Evolutionary conservation across 1,140 invertebrate genomes (phyloP).

Genomic region (Lerema accius): DNA sequence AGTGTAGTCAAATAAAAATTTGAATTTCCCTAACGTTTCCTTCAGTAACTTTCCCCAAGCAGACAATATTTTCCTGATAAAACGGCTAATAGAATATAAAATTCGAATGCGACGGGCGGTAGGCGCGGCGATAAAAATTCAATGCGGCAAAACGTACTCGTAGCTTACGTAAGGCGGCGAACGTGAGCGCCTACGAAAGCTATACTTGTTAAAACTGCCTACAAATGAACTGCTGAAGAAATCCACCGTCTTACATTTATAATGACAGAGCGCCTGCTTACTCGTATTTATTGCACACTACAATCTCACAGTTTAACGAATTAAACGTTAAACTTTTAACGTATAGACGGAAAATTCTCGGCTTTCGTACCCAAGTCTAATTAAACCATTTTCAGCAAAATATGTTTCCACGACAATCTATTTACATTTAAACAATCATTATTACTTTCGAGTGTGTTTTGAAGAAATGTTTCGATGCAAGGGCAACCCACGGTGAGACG

Average conservation of each 20-base stretch:
- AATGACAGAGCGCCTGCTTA: not conserved
- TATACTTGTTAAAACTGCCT: constrained; percentile 13
- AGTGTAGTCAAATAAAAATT: constrained; percentile 10
- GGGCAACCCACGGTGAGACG: not conserved
- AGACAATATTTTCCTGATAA: constrained; percentile 47
- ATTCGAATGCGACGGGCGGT: constrained; percentile 48
- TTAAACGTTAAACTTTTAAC: no score
- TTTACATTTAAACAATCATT: not conserved
- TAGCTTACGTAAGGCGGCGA: constrained; percentile 61
- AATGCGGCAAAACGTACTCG: constrained; percentile 52
- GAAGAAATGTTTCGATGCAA: not conserved
- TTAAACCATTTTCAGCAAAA: not conserved
- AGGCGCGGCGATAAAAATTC: constrained; percentile 63
- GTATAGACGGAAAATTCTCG: no score
- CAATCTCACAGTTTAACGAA: not conserved
- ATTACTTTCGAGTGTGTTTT: not conserved
- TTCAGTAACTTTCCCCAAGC: constrained; percentile 37
- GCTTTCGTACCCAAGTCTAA: no score
- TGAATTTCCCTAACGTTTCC: constrained; percentile 3
- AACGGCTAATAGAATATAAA: constrained; percentile 53
- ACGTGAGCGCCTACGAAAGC: constrained; percentile 23
- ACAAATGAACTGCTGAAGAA: constrained; percentile 8
- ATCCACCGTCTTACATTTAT: not conserved
- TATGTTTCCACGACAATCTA: not conserved
- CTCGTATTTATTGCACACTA: not conserved